Base-by-base conservation (phyloP, 2,888 invertebrate species). In the Patella depressa region DNA sequence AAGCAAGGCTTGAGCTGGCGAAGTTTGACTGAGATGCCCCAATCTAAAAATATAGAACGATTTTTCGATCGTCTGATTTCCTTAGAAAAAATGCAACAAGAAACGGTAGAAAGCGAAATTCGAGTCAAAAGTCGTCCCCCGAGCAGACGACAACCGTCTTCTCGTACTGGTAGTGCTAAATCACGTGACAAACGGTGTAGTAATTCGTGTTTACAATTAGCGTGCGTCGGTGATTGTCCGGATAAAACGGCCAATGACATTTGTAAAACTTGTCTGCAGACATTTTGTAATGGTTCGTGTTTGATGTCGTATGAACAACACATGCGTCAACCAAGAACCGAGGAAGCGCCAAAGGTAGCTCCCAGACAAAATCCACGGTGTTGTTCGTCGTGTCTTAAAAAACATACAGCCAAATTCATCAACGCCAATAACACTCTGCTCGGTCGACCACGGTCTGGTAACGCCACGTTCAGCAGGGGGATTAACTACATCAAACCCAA, bases 181-280 rank as follows among this genome's bases (percentile, higher is more conserved):
- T 71, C 80, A 4, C 75, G 80, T 29, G 87, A 87, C 78, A 86
- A 81, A 75, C 81, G 86, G 4, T 89, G 89, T 76, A 87, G 88
- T 70, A 72, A 81, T 14, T 80, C 83, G 53, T 90, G 90, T 75
- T 80, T 89, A 45, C 90, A 89, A 79, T 80, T 85, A 4, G 86
- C 88, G 1, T 89, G 89, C 77, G 85, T 85, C 34, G 89, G 89
- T 0, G 88, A 89, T 82, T 89, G 89, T 78, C 88, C 88, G 0
- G 86, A 84, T 70, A 89, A 89, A 82, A 76, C 83, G 3, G 80
- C 83, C 72, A 75, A 80, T 4, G 24, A 65, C 2, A 45, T 45
- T 45, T 88, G 88, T 75, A 85, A 84, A 53, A 77, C 78, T 24
- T 88, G 88, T 80, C 76, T 83, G 29, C 87, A 87, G 71, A 76